phyloP scores from a whole-genome alignment of 1,140 invertebrate species.

The Phymorhynchus buccinoides region DNA sequence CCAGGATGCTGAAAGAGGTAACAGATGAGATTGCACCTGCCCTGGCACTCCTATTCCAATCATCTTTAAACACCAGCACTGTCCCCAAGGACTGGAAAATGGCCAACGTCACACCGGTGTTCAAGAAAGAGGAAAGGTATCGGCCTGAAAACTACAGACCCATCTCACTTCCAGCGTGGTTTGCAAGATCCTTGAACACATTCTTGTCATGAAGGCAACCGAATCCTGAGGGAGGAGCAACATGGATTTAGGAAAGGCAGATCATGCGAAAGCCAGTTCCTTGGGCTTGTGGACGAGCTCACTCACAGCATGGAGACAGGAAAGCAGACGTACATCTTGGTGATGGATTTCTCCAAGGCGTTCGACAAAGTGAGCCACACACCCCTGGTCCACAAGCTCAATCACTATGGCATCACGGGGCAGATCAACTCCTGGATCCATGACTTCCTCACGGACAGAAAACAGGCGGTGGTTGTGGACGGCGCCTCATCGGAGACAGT shows the following conservation, averaged over 20 bases:
- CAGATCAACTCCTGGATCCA: too few species aligned
- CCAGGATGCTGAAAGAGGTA: neutral
- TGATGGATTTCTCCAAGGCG: neutral
- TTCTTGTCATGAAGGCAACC: neutral
- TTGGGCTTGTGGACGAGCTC: neutral
- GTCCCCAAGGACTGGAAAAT: neutral
- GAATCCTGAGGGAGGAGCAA: neutral
- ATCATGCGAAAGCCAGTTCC: slow-evolving; percentile 3
- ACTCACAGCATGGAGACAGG: neutral
- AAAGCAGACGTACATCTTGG: neutral
- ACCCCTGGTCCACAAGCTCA: neutral
- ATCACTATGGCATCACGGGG: neutral
- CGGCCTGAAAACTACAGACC: neutral
- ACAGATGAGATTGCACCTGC: neutral
- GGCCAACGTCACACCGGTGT: neutral
- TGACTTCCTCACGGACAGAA: too few species aligned
- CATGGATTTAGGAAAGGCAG: neutral
- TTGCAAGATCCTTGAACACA: neutral
- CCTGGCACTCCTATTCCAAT: neutral
- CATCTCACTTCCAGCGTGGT: neutral
- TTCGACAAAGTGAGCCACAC: neutral
- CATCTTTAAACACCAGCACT: neutral
- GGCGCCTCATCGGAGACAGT: too few species aligned
- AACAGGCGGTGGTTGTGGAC: too few species aligned
- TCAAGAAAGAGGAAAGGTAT: neutral